A percentile compares a stretch with the other conserved stretches of the same genome.
phyloP scores from a whole-genome alignment of 2,797 vertebrate genomes.

The Parauchenoglanis ngamensis region DNA sequence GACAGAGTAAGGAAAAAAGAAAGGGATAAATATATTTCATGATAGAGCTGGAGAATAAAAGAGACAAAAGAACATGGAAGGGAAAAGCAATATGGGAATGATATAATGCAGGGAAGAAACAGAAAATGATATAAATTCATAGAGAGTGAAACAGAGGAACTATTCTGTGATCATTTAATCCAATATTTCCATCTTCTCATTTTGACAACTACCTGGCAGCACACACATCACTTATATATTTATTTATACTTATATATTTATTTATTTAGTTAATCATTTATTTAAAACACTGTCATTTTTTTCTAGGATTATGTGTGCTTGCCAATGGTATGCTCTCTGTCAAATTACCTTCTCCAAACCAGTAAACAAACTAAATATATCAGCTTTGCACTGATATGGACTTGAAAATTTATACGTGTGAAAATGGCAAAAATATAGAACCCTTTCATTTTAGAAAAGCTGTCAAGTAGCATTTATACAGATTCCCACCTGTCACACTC shows the following conservation, averaged over 20 bases:
- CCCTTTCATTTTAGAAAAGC: neutral
- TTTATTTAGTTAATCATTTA: neutral
- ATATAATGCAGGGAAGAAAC: neutral
- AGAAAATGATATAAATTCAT: neutral
- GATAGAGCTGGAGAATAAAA: neutral
- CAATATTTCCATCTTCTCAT: neutral
- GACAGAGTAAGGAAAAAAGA: conserved; percentile 56
- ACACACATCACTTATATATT: neutral
- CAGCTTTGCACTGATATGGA: neutral
- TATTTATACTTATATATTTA: too few relatives aligned
- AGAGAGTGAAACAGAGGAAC: neutral
- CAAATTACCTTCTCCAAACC: neutral
- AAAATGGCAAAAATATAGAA: neutral
- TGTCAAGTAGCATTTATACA: neutral
- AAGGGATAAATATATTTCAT: conserved; percentile 40
- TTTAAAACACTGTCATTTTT: too few relatives aligned
- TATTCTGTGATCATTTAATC: conserved; percentile 1
- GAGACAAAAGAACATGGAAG: neutral
- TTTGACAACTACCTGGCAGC: neutral
- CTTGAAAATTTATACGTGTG: neutral
- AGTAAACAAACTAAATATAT: neutral
- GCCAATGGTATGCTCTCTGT: neutral
- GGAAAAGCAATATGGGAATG: neutral
- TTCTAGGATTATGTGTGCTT: neutral
- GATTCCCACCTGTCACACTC: neutral